Base-by-base conservation (phyloP, 2,797 vertebrate species). In the Acridotheres tristis region DNA sequence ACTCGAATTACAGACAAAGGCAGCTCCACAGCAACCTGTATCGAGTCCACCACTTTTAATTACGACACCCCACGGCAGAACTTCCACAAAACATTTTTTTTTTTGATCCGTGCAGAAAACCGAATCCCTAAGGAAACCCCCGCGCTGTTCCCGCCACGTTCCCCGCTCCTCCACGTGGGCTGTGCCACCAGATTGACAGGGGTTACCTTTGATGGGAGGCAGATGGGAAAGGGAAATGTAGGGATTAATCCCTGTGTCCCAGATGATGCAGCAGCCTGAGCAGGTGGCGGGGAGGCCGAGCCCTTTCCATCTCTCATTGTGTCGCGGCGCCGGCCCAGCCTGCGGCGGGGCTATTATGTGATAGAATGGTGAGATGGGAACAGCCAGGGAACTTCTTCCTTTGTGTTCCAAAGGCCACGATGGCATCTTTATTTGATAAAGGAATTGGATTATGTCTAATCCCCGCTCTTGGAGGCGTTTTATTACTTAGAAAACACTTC, bases 371-470 rank as follows among this genome's bases (percentile, higher is more conserved):
- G n/a, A 58, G 88, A 53, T 45, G 75, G 93, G 79, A 94, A 40
- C 91, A 51, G 73, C 3, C 67, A 89, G 94, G 86, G 55, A 89
- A 91, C 77, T 86, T 74, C 94, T 90, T 10, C 87, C 66, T 94
- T 88, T 88, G 71, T 75, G 17, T 51, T 95, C 77, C 91, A 95
- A 66, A 96, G 94, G 92, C 94, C 88, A 45, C 1, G 67, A 58
- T 91, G 95, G 94, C 95, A 93, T 94, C 96, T 97, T 91, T 93
- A 71, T 91, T 97, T 96, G 96, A 94, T 94, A 91, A 91, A 94
- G 94, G 89, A 94, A 95, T 92, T 88, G 96, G 95, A 95, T 96
- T 97, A 95, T 25, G 90, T 88, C 77, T 96, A 96, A 93, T 96
- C 93, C 93, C 72, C 2, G 0, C 59, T 38, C 90, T 95, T 75